A percentile compares a stretch with the other conserved stretches of the same genome.
Conservation (phyloP, 2,797 vertebrate species). For the Darevskia mixta region DNA sequence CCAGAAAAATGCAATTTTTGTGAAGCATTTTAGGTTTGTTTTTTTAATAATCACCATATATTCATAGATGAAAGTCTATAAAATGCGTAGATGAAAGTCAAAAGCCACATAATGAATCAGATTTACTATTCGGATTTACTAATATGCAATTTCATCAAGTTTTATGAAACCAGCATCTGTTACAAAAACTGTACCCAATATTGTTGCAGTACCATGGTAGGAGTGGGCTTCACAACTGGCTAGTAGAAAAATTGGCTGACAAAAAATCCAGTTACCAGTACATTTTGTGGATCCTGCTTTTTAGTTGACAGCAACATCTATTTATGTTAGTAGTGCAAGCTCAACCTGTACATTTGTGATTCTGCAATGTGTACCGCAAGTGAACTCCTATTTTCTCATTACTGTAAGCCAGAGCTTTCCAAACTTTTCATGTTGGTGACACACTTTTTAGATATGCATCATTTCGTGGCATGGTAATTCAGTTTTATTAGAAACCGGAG, state of each 20-base stretch:
- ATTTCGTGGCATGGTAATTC: too few relatives aligned
- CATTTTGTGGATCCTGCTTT: background rate
- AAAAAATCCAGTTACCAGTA: too few relatives aligned
- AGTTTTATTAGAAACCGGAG: too few relatives aligned
- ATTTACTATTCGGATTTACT: background rate
- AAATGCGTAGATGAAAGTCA: background rate
- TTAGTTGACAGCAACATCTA: background rate
- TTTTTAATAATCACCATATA: background rate
- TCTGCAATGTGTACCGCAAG: background rate
- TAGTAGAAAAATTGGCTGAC: background rate
- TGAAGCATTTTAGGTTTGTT: background rate
- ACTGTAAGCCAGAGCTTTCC: background rate
- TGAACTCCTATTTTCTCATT: background rate
- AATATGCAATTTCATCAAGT: background rate
- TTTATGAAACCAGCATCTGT: background rate
- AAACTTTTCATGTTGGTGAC: too few relatives aligned
- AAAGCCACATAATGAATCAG: background rate
- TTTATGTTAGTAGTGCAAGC: background rate
- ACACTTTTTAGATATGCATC: too few relatives aligned
- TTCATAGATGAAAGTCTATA: background rate
- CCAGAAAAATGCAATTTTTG: background rate
- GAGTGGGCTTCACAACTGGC: background rate
- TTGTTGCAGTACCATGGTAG: background rate
- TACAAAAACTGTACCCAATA: background rate
- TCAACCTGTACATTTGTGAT: background rate